Evolutionary conservation across 1,140 invertebrate species (phyloP).

Genomic region (Drosophila tropicalis): DNA sequence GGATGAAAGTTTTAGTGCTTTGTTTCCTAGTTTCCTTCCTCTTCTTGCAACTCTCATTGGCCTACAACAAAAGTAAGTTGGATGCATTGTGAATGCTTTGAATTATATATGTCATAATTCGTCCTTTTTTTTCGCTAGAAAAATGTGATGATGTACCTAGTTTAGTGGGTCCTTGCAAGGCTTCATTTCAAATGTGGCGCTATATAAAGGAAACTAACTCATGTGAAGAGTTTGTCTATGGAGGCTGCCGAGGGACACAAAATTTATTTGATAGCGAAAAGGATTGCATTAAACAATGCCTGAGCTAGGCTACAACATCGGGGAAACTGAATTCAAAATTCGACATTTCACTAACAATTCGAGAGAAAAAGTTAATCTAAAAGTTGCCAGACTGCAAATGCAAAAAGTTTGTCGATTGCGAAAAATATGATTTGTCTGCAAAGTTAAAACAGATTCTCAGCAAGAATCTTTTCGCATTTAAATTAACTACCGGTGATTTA

Average conservation of each 20-base stretch:
- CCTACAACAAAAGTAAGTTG: not conserved
- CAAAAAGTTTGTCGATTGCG: not conserved
- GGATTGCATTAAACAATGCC: conserved; percentile 36
- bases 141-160: conserved; percentile 42
- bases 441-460: conserved; percentile 44
- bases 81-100: no score
- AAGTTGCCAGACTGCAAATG: not conserved
- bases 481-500: conserved; percentile 29
- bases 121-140: not conserved
- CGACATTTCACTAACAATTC: no score
- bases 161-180: conserved; percentile 44
- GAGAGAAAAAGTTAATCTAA: conserved; percentile 16
- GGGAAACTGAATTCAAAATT: conserved; percentile 4
- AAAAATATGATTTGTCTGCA: conserved; percentile 48
- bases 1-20: not conserved
- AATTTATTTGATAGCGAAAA: conserved; percentile 44
- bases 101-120: no score
- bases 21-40: not conserved
- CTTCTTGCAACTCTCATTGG: not conserved
- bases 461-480: conserved; percentile 27
- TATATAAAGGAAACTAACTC: conserved; percentile 14
- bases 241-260: conserved; percentile 38
- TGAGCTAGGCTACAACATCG: not conserved
- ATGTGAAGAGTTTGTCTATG: conserved; percentile 48
- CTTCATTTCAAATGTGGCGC: conserved; percentile 43